A percentile compares a stretch with the other conserved stretches of the same genome.
Conservation (phyloP, 2,113 vertebrate species). For the Hemibagrus wyckioides region DNA sequence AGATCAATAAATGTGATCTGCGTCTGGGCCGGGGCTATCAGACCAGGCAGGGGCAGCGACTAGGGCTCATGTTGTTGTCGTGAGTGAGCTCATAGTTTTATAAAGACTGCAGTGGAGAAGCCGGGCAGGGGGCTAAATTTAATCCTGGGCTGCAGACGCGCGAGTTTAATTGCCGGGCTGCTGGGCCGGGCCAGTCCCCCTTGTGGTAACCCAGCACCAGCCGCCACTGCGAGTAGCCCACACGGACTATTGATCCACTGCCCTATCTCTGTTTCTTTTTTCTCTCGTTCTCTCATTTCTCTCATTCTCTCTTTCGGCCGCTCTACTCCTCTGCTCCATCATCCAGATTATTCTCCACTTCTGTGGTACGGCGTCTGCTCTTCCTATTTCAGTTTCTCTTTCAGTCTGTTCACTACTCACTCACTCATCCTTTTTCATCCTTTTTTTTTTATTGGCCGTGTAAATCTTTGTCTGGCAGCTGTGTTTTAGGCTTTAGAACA, state of each 20-base stretch:
- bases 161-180: slow-evolving; percentile 71
- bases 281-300: slow-evolving; percentile 46
- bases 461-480: slow-evolving; percentile 72
- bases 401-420: slow-evolving; percentile 18
- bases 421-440: background rate
- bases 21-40: slow-evolving; percentile 69
- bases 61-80: slow-evolving; percentile 73
- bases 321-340: slow-evolving; percentile 23
- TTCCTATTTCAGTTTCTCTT: slow-evolving; percentile 27
- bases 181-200: slow-evolving; percentile 50
- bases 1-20: slow-evolving; percentile 79
- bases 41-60: slow-evolving; percentile 59
- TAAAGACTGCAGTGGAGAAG: slow-evolving; percentile 74
- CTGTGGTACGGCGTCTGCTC: slow-evolving; percentile 39
- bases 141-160: slow-evolving; percentile 74
- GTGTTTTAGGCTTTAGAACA: slow-evolving; percentile 63
- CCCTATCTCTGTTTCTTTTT: slow-evolving; percentile 50
- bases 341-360: slow-evolving; percentile 6
- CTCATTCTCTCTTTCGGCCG: slow-evolving; percentile 16
- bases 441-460: slow-evolving; percentile 59
- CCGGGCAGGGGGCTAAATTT: slow-evolving; percentile 75
- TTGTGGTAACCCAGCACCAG: slow-evolving; percentile 70
- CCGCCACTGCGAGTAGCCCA: slow-evolving; percentile 53
- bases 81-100: slow-evolving; percentile 78
- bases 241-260: slow-evolving; percentile 69